Evolutionary conservation across 2,113 vertebrate species (phyloP).

Genomic region (Pimephales promelas): DNA sequence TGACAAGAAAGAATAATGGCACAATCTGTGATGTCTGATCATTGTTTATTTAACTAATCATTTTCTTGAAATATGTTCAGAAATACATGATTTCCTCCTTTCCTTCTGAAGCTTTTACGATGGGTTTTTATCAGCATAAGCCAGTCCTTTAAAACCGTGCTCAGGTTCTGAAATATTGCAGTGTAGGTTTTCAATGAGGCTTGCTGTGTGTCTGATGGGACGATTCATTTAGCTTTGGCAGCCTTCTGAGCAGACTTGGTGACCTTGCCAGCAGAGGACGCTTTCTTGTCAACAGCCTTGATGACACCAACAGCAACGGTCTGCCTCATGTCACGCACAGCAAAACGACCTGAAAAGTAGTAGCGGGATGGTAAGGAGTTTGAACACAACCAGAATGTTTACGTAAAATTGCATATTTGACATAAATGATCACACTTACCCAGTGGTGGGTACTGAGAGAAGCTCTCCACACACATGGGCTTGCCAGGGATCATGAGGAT

Average conservation of each 20-base stretch:
- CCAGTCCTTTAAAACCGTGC: constrained; percentile 80
- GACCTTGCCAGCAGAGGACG: constrained; percentile 67
- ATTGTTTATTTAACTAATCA: constrained; percentile 40
- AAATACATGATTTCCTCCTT: constrained; percentile 67
- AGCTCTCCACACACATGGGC: constrained; percentile 80
- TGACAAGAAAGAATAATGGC: constrained; percentile 8
- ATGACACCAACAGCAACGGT: constrained; percentile 81
- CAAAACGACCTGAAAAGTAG: constrained; percentile 71
- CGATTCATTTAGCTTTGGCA: constrained; percentile 76
- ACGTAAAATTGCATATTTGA: background rate
- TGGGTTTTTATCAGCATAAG: constrained; percentile 80
- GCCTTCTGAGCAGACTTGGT: constrained; percentile 81
- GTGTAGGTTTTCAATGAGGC: constrained; percentile 52
- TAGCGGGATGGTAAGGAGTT: background rate
- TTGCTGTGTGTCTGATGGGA: constrained; percentile 56
- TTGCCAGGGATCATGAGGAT: constrained; percentile 77
- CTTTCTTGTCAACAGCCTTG: constrained; percentile 79
- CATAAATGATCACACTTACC: constrained; percentile 68
- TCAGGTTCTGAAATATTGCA: constrained; percentile 65
- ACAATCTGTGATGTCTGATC: constrained; percentile 44
- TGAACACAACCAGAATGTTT: background rate
- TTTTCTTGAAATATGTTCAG: constrained; percentile 57
- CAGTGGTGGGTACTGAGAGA: constrained; percentile 76
- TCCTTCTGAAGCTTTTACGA: constrained; percentile 82
- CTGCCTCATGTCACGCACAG: constrained; percentile 80